A percentile compares a stretch with the other conserved stretches of the same genome.
phyloP scores from a whole-genome alignment of 64 coral and sea anemone genomes.

The Actinia equina region DNA sequence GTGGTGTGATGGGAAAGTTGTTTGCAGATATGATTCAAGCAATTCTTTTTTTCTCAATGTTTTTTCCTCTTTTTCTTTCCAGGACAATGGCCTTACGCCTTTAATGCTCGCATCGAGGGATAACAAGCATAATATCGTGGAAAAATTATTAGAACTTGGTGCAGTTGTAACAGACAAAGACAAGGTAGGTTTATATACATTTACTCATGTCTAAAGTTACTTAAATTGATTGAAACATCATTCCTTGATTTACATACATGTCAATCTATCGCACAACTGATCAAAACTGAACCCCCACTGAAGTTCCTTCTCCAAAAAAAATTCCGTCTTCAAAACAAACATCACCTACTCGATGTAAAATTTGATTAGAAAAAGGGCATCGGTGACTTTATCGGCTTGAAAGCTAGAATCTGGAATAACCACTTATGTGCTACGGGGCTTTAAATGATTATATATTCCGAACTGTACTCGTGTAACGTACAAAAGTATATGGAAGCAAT shows the following conservation, averaged over 20 bases:
- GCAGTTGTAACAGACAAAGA: conserved; percentile 67
- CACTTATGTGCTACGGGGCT: too few relatives aligned
- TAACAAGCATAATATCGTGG: conserved; percentile 86
- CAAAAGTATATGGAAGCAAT: too few relatives aligned
- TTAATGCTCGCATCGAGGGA: conserved; percentile 87
- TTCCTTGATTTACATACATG: neutral
- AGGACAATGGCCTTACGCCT: conserved; percentile 94
- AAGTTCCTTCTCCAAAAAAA: neutral
- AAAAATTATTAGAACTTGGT: conserved; percentile 85
- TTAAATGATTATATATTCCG: too few relatives aligned
- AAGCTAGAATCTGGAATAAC: neutral
- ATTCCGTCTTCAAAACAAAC: neutral
- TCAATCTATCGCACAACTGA: conserved; percentile 5
- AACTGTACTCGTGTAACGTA: too few relatives aligned
- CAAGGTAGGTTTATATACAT: conserved; percentile 36
- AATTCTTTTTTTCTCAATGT: neutral
- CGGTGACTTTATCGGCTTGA: neutral
- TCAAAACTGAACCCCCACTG: neutral
- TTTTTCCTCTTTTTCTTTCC: conserved; percentile 6
- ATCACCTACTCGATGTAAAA: neutral
- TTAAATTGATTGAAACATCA: neutral
- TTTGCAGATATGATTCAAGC: neutral
- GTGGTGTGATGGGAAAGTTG: neutral
- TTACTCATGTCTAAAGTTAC: neutral
- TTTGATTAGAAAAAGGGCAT: neutral